Conservation (phyloP, 2,797 vertebrate genomes). For the Neostethus bicornis region DNA sequence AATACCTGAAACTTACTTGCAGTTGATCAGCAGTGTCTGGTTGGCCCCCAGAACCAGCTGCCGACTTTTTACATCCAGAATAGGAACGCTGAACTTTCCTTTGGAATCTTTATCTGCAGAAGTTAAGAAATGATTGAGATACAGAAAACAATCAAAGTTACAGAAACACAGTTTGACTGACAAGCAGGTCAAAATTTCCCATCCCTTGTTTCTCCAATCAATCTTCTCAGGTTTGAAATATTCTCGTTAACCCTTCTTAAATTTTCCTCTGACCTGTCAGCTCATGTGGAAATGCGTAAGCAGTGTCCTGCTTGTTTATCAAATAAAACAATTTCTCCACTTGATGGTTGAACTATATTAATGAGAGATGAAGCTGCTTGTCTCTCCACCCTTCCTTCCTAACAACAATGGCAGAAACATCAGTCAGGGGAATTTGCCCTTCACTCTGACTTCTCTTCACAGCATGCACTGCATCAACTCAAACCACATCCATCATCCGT, state of each 20-base stretch:
- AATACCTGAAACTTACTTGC: conserved; percentile 85
- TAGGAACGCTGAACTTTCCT: conserved; percentile 84
- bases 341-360: conserved; percentile 64
- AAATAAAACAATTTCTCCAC: conserved; percentile 55
- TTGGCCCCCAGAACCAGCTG: conserved; percentile 86
- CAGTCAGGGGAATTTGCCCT: conserved; percentile 61
- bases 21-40: conserved; percentile 87
- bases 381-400: conserved; percentile 75
- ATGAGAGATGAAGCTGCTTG: conserved; percentile 64
- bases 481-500: conserved; percentile 5
- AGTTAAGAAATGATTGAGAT: conserved; percentile 34
- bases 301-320: conserved; percentile 68
- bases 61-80: conserved; percentile 83
- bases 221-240: conserved; percentile 22
- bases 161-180: neutral
- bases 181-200: neutral
- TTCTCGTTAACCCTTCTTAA: conserved; percentile 38
- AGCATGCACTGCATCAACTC: conserved; percentile 14
- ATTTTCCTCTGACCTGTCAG: conserved; percentile 51
- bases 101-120: conserved; percentile 83
- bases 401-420: conserved; percentile 63
- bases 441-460: conserved; percentile 42
- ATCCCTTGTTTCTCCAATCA: neutral
- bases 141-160: neutral
- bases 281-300: conserved; percentile 73